Evolutionary conservation across 2,113 vertebrate species (phyloP).

Genomic region (Marcusenius ussheri): DNA sequence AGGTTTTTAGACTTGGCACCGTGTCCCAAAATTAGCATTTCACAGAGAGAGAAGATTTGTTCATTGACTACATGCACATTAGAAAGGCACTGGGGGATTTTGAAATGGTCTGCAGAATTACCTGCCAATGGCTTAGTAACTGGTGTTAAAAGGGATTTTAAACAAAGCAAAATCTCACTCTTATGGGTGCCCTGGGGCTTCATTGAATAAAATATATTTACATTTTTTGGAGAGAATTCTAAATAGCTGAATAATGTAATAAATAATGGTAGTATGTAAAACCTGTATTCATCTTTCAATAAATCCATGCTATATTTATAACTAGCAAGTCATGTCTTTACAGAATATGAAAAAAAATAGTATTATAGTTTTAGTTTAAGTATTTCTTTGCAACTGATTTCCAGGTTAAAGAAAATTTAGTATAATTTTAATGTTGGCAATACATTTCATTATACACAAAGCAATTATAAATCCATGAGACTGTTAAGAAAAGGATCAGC

Average conservation of each 20-base stretch:
- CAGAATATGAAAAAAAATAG: background rate
- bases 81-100: background rate
- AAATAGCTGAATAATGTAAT: background rate
- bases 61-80: background rate
- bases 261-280: background rate
- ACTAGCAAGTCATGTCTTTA: background rate
- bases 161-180: background rate
- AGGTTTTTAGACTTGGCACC: constrained; percentile 4
- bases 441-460: background rate
- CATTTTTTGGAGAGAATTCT: background rate
- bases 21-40: constrained; percentile 13
- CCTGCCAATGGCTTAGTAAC: background rate
- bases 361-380: background rate
- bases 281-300: background rate
- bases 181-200: background rate
- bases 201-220: background rate
- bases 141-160: background rate
- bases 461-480: background rate
- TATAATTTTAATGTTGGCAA: background rate
- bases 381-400: background rate
- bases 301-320: background rate
- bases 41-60: constrained; percentile 7
- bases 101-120: background rate
- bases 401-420: background rate
- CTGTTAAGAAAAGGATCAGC: background rate